Evolutionary conservation across 23 tunicate species (phyloP).

Genomic region (Halocynthia aurantium): DNA sequence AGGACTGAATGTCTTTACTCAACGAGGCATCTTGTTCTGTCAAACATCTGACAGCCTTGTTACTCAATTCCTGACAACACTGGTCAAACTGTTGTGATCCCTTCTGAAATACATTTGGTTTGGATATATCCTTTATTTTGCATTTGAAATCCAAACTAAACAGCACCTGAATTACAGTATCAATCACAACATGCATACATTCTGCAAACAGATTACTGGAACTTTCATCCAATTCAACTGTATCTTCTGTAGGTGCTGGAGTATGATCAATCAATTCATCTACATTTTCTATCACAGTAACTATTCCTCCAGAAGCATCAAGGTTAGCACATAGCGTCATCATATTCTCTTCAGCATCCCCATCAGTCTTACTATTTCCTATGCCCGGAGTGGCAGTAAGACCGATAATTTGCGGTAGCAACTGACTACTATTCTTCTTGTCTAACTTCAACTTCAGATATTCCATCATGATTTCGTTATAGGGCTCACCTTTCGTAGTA

Average conservation of each 20-base stretch:
- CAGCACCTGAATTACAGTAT: background rate
- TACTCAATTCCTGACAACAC: background rate
- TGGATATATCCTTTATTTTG: background rate
- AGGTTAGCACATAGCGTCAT: conserved; percentile 33
- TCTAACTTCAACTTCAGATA: background rate
- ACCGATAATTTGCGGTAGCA: conserved; percentile 38
- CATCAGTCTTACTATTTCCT: conserved; percentile 5
- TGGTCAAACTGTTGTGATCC: conserved; percentile 8
- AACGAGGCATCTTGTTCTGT: background rate
- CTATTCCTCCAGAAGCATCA: conserved; percentile 40
- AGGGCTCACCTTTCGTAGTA: conserved; percentile 23
- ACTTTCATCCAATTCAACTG: background rate
- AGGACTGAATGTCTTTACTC: conserved; percentile 12
- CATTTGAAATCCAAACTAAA: background rate
- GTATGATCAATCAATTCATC: conserved; percentile 10
- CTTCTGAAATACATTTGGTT: background rate
- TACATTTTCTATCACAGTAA: background rate
- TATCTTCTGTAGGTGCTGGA: conserved; percentile 9
- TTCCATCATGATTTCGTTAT: conserved; percentile 9
- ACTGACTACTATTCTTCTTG: background rate
- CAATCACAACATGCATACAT: conserved; percentile 6
- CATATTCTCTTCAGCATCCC: conserved; percentile 12
- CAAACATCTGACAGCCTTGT: background rate
- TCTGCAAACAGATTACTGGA: conserved; percentile 6
- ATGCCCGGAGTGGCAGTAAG: conserved; percentile 46